Evolutionary conservation across 2,113 vertebrate species (phyloP).

Genomic region (Anthoscopus minutus): DNA sequence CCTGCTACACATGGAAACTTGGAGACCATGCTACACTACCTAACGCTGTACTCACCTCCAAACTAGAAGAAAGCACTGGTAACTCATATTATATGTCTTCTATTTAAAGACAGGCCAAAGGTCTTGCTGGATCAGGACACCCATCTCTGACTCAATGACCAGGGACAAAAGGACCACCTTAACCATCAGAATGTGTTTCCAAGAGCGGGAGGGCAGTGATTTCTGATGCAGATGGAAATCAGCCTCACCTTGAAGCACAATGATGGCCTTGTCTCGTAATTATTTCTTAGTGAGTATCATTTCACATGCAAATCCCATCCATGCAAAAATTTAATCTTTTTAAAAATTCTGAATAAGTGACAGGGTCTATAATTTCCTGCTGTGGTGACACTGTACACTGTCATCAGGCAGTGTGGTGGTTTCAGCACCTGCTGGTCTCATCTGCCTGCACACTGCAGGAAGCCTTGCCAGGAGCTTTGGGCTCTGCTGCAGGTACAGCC

Average conservation of each 20-base stretch:
- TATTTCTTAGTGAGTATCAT: slow-evolving; percentile 24
- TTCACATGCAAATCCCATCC: slow-evolving; percentile 46
- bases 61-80: background rate
- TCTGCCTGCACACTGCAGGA: background rate
- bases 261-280: background rate
- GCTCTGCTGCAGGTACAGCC: background rate
- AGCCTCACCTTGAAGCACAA: background rate
- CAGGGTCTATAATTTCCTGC: slow-evolving; percentile 35
- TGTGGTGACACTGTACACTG: background rate
- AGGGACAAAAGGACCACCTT: background rate
- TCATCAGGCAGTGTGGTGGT: background rate
- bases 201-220: background rate
- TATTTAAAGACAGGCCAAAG: background rate
- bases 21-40: fast-evolving
- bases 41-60: background rate
- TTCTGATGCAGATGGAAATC: background rate
- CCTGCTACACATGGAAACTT: background rate
- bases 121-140: background rate
- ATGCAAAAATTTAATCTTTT: slow-evolving; percentile 1
- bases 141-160: background rate
- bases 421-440: background rate
- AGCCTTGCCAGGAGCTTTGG: background rate
- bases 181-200: background rate
- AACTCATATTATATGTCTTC: background rate
- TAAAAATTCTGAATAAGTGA: background rate